A percentile compares a stretch with the other conserved stretches of the same genome.
Conservation (phyloP, 2,113 vertebrate genomes). For the Prionailurus viverrinus region DNA sequence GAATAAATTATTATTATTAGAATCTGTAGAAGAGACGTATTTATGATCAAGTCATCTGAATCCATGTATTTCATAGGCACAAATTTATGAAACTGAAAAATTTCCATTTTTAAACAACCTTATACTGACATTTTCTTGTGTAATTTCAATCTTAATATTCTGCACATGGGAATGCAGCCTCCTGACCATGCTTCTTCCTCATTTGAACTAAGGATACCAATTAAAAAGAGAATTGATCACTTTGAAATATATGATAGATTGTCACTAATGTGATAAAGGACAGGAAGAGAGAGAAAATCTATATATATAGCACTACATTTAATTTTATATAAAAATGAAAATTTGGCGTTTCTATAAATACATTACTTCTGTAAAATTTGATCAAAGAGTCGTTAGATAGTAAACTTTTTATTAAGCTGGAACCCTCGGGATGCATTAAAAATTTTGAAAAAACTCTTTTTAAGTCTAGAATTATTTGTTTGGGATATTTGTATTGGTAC, state of each 20-base stretch:
- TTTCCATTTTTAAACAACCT: constrained; percentile 68
- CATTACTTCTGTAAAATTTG: constrained; percentile 60
- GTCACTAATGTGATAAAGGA: background rate
- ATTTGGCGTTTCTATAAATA: constrained; percentile 47
- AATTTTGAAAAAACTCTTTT: constrained; percentile 62
- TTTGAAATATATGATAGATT: constrained; percentile 33
- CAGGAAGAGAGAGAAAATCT: background rate
- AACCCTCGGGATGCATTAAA: background rate
- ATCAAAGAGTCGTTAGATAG: constrained; percentile 23
- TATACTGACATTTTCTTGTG: constrained; percentile 35
- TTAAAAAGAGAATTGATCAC: constrained; percentile 52
- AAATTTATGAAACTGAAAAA: constrained; percentile 34
- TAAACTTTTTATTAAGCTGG: constrained; percentile 66
- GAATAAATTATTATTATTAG: background rate
- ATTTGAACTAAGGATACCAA: constrained; percentile 55
- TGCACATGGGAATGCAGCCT: background rate
- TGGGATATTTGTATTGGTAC: constrained; percentile 73
- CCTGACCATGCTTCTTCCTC: background rate
- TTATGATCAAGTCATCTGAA: background rate
- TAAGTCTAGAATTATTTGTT: constrained; percentile 81
- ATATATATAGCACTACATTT: background rate
- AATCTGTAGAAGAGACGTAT: constrained; percentile 58
- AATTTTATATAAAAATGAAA: constrained; percentile 46
- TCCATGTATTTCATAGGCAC: background rate
- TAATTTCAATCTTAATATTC: background rate